Conservation (phyloP, 2,888 invertebrate species). For the Oscheius onirici region DNA sequence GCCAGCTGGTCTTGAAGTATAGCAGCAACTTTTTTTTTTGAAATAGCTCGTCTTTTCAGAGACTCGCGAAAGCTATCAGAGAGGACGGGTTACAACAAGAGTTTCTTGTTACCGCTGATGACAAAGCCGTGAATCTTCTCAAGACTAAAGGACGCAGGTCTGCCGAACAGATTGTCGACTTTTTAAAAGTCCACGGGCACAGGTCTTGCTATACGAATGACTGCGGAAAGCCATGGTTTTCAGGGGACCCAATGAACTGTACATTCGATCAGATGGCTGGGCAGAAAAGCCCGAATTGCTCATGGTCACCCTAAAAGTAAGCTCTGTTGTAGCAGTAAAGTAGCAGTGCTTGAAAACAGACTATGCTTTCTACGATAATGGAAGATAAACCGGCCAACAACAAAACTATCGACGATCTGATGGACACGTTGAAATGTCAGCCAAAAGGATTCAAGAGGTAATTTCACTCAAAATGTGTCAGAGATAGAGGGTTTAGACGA, state of each 20-base stretch:
- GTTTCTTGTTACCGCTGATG: slow-evolving; percentile 51
- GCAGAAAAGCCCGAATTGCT: slow-evolving; percentile 77
- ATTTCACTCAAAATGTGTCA: not conserved
- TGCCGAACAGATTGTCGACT: slow-evolving; percentile 75
- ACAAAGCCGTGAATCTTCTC: slow-evolving; percentile 54
- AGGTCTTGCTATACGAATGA: slow-evolving; percentile 71
- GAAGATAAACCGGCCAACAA: slow-evolving; percentile 10
- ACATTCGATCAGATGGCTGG: slow-evolving; percentile 80
- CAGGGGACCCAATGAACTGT: slow-evolving; percentile 76
- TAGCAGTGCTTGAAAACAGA: not conserved
- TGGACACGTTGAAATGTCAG: slow-evolving; percentile 53
- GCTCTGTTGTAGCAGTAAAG: too few species aligned
- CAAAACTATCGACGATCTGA: slow-evolving; percentile 38
- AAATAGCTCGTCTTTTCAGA: slow-evolving; percentile 35
- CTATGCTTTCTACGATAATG: slow-evolving; percentile 9
- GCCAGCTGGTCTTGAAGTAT: slow-evolving; percentile 75
- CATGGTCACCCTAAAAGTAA: slow-evolving; percentile 78
- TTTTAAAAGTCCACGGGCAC: slow-evolving; percentile 81
- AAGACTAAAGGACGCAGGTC: slow-evolving; percentile 37
- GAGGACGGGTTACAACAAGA: slow-evolving; percentile 44
- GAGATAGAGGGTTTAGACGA: not conserved
- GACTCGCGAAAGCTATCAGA: slow-evolving; percentile 55
- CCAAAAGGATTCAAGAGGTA: slow-evolving; percentile 52
- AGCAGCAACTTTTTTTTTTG: not conserved
- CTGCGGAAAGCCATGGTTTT: not conserved